These are phyloP conservation scores for Hypomecis atomaria DNA, from an alignment of 2,888 invertebrate genomes.

Conservation along the genomic window DNA sequence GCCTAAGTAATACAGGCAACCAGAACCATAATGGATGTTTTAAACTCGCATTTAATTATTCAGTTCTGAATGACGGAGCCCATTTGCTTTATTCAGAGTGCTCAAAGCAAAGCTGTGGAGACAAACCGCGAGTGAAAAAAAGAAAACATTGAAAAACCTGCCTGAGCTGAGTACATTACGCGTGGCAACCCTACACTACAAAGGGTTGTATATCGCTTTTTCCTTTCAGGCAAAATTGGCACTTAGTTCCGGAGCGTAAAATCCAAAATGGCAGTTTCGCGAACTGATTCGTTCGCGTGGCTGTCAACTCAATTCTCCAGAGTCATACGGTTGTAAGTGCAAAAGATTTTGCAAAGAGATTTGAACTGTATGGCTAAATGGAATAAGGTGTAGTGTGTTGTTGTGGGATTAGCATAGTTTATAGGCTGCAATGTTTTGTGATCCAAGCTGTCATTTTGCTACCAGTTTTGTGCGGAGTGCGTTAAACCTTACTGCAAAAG, in stretches of 20 bases:
- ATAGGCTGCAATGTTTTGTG: conserved; percentile 58
- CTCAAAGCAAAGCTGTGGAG: conserved; percentile 18
- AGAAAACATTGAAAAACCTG: conserved; percentile 52
- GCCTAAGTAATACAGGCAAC: neutral
- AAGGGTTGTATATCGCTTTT: conserved; percentile 51
- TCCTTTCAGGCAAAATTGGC: conserved; percentile 54
- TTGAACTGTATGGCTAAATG: conserved; percentile 35
- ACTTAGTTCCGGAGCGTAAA: conserved; percentile 52
- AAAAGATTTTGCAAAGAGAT: conserved; percentile 32
- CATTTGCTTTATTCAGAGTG: conserved; percentile 9
- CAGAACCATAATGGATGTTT: neutral
- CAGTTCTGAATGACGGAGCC: conserved; percentile 5
- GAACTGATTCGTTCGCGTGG: conserved; percentile 55
- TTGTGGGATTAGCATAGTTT: conserved; percentile 46
- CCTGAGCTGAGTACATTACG: conserved; percentile 60
- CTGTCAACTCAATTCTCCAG: conserved; percentile 45
- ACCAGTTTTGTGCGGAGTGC: conserved; percentile 58
- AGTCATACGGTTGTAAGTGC: conserved; percentile 42
- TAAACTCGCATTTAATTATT: conserved; percentile 4
- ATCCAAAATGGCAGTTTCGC: conserved; percentile 52
- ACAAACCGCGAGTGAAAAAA: conserved; percentile 39
- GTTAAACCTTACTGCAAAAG: conserved; percentile 47
- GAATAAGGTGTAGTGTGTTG: conserved; percentile 39
- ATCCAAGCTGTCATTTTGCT: conserved; percentile 60
- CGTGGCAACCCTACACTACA: conserved; percentile 53